Conservation (phyloP, 2,113 vertebrate genomes). For the Petaurus breviceps region DNA sequence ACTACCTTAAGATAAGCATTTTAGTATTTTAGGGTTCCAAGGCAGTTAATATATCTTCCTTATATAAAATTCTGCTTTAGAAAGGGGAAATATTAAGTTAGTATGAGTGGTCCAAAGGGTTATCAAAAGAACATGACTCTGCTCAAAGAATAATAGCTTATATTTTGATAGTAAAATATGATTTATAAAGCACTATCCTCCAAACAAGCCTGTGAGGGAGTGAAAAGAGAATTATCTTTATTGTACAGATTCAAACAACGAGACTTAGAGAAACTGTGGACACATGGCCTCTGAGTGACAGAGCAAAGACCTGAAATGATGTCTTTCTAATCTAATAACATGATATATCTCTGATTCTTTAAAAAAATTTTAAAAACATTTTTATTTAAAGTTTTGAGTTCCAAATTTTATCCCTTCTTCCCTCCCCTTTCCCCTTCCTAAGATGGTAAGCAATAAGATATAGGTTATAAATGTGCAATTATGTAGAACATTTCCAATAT, state of each 20-base stretch:
- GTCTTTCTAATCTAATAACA: not conserved
- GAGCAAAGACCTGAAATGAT: not conserved
- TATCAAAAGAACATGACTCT: not conserved
- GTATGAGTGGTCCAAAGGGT: not conserved
- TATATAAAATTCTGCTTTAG: not conserved
- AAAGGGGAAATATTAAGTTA: not conserved
- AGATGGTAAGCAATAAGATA: too few species aligned
- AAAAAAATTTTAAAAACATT: too few species aligned
- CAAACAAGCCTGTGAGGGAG: not conserved
- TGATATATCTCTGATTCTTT: not conserved
- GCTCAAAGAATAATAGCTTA: not conserved
- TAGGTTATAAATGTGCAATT: too few species aligned
- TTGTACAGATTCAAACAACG: not conserved
- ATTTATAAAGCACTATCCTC: not conserved
- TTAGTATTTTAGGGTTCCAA: conserved; percentile 6
- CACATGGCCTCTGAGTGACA: not conserved
- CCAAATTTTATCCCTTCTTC: too few species aligned
- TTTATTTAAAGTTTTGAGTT: too few species aligned
- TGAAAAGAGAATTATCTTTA: not conserved
- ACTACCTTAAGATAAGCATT: conserved; percentile 15
- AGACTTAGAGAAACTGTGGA: not conserved
- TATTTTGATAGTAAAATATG: not conserved
- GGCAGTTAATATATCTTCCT: conserved; percentile 18
- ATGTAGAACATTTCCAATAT: too few species aligned
- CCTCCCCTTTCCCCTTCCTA: too few species aligned